Percentiles rank a stretch among this genome's conserved stretches.
These are phyloP conservation scores for Hirtodrosophila duncani DNA, from an alignment of 2,888 invertebrate genomes.

Conservation along the genomic window DNA sequence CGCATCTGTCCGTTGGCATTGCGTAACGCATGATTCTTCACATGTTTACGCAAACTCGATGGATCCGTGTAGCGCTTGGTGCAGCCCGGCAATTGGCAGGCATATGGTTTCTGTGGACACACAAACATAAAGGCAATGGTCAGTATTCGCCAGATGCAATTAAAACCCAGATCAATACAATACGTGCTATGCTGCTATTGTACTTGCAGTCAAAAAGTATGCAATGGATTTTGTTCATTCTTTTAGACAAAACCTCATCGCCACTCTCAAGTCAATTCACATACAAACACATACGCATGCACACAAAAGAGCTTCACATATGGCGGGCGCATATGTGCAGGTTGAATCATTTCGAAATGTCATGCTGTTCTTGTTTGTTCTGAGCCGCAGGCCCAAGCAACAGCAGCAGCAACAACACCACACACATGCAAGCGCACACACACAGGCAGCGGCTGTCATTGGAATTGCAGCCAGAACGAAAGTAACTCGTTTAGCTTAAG, in stretches of 20 bases:
- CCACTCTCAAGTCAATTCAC: slow-evolving; percentile 6
- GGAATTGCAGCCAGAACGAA: slow-evolving; percentile 37
- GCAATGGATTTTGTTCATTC: slow-evolving; percentile 41
- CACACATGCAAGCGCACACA: slow-evolving; percentile 17
- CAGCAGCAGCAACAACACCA: slow-evolving; percentile 19
- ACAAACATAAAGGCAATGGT: slow-evolving; percentile 13
- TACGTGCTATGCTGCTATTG: slow-evolving; percentile 1
- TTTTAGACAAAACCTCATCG: not conserved
- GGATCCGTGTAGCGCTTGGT: slow-evolving; percentile 96
- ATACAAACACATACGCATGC: not conserved
- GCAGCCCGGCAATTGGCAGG: slow-evolving; percentile 92
- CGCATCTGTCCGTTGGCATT: slow-evolving; percentile 72
- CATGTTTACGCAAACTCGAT: slow-evolving; percentile 94
- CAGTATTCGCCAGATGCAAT: slow-evolving; percentile 28
- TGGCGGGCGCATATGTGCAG: slow-evolving; percentile 38
- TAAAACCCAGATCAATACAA: slow-evolving; percentile 12
- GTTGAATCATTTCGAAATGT: slow-evolving; percentile 51
- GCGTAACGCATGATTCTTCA: slow-evolving; percentile 85
- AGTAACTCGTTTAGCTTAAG: slow-evolving; percentile 69
- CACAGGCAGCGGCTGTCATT: too few species aligned
- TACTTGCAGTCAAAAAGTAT: slow-evolving; percentile 42
- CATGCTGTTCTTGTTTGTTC: slow-evolving; percentile 48
- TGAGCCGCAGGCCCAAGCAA: slow-evolving; percentile 17
- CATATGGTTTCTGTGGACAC: slow-evolving; percentile 90
- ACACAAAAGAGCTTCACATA: slow-evolving; percentile 1